Evolutionary conservation across 2,888 invertebrate species (phyloP).

Genomic region (Periphyllus acericola): DNA sequence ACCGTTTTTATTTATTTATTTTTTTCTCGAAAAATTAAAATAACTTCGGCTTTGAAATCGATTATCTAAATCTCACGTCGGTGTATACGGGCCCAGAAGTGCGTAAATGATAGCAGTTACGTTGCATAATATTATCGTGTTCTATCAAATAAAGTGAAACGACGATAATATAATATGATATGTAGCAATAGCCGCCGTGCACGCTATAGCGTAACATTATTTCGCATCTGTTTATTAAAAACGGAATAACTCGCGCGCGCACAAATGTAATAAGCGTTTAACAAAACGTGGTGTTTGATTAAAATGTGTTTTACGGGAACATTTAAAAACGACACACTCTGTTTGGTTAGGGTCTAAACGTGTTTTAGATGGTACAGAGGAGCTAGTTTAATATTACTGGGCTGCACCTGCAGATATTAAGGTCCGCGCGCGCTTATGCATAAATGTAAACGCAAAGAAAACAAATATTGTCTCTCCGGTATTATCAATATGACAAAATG

Average conservation of each 20-base stretch:
- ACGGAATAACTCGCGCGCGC: neutral
- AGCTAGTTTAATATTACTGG: no score
- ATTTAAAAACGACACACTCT: neutral
- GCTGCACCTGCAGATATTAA: neutral
- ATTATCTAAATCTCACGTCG: no score
- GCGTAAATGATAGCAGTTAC: no score
- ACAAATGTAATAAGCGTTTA: neutral
- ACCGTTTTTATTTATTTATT: no score
- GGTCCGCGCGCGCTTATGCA: no score
- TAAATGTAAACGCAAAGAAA: neutral
- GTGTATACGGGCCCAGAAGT: no score
- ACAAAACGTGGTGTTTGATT: neutral
- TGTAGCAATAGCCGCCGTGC: no score
- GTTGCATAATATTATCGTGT: no score
- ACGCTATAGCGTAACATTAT: no score
- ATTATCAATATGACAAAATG: slow-evolving; percentile 1
- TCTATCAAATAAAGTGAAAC: no score
- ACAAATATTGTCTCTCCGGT: neutral
- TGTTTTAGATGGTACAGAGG: neutral
- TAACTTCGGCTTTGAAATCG: neutral
- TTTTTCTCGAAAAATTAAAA: neutral
- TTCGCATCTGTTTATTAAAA: neutral
- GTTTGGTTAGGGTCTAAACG: neutral
- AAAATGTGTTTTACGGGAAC: neutral
- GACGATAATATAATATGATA: no score